Evolutionary conservation across 2,888 invertebrate genomes (phyloP), one percentile per base, ranked within the genome.

Genomic region (Campoletis raptor): DNA sequence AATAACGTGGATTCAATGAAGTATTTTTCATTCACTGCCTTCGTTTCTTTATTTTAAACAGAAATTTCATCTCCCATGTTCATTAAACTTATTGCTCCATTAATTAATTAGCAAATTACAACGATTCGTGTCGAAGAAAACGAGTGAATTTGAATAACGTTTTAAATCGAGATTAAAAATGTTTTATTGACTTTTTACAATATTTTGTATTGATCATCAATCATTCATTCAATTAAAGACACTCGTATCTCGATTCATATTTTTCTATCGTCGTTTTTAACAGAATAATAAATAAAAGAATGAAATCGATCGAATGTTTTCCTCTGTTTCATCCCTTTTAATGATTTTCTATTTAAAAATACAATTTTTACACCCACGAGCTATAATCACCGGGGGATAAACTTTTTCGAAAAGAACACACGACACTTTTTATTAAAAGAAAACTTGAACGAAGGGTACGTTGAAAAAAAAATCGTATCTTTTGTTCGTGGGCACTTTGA

Each of bases 1-100:
- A 30, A 18, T 74, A 61, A 74, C 57, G 57, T 6, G 2, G 30
- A 57, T 74, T 42, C 61, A 61, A 61, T 42, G 61, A 57, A 57
- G 40, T 8, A 40, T 61, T 74, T 74, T 36, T 74, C 74, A 74
- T 74, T 74, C 61, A 61, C 40, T 4, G 24, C 18, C 21, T 21
- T 21, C 15, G 9, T 40, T 40, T 57, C 37, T 37, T 21, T 21
- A 40, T 42, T 36, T n/a, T 2, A 37, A n/a, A 54, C 1, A 36
- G 8, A 37, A 37, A 54, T 30, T 73, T 2, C n/a, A 40, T 10
- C 42, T 67, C 21, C 18, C 37, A 0, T 4, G 40, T n/a, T 12
- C 69, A 42, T 24, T 1, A 6, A 30, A 42, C 2, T 18, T 2
- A 18, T n/a, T 18, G 12, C 15, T 61, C 15, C 15, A 48, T 48